These are phyloP conservation scores for Hirudo medicinalis DNA, from an alignment of 1,140 invertebrate species.

Conservation along the genomic window DNA sequence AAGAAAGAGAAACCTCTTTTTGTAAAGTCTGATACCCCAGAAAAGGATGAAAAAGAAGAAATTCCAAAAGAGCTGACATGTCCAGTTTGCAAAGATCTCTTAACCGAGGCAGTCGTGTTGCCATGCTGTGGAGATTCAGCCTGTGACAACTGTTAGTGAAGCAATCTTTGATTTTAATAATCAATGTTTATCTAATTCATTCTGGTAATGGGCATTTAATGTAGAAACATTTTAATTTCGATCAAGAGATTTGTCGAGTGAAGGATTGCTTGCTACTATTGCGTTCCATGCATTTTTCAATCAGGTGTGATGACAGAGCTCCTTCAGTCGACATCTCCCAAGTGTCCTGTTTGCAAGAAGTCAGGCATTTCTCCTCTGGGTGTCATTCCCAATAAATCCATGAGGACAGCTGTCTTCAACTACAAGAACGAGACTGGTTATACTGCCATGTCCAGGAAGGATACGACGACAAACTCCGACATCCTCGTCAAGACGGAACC, in stretches of 20 bases:
- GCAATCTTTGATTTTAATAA: conserved; percentile 12
- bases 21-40: conserved; percentile 40
- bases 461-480: neutral
- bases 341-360: conserved; percentile 78
- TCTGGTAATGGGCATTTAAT: conserved; percentile 1
- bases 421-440: conserved; percentile 84
- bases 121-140: conserved; percentile 93
- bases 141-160: conserved; percentile 84
- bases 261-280: conserved; percentile 6
- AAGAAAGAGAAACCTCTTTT: conserved; percentile 55
- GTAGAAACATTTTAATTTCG: neutral
- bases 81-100: conserved; percentile 76
- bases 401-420: conserved; percentile 69
- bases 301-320: conserved; percentile 6
- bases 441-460: neutral
- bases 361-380: conserved; percentile 80
- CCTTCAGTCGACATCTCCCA: neutral
- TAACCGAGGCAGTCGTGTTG: conserved; percentile 88
- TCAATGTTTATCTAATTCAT: neutral
- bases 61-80: conserved; percentile 83
- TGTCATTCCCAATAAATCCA: conserved; percentile 78
- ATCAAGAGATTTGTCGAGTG: conserved; percentile 2
- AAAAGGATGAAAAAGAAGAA: conserved; percentile 41
- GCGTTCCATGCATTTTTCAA: conserved; percentile 15
- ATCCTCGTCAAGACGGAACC: no score